Evolutionary conservation across 2,113 vertebrate genomes (phyloP).

Genomic region (Cettia cetti): DNA sequence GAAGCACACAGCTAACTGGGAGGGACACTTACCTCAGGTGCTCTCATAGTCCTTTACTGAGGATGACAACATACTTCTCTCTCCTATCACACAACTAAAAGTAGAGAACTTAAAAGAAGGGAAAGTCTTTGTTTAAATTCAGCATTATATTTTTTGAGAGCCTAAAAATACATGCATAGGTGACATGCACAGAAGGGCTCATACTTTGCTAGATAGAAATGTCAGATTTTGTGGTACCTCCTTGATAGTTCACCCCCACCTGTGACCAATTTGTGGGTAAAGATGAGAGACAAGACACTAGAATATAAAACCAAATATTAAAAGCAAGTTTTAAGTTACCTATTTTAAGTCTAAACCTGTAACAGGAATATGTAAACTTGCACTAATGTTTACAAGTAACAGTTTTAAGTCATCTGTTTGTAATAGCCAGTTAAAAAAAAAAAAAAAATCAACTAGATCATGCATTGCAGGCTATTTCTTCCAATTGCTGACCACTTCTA

Average conservation of each 20-base stretch:
- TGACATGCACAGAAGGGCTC: background rate
- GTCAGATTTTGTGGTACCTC: background rate
- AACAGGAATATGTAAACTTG: background rate
- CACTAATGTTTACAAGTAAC: background rate
- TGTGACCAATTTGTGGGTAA: background rate
- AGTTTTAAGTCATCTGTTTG: background rate
- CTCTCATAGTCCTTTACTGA: background rate
- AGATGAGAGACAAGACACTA: background rate
- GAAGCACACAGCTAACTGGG: background rate
- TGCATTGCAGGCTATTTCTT: background rate
- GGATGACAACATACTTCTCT: background rate
- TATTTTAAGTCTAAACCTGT: background rate
- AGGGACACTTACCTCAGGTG: background rate
- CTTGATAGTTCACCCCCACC: background rate
- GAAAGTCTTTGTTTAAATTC: background rate
- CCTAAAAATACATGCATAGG: no score
- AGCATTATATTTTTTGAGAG: background rate
- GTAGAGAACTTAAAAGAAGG: background rate
- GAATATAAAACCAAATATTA: background rate
- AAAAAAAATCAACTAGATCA: background rate
- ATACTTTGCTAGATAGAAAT: background rate
- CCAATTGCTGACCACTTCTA: background rate
- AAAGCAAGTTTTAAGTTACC: background rate
- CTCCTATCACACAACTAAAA: background rate
- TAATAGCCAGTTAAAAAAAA: background rate